phyloP scores from a whole-genome alignment of 92 coral and sea anemone species.

The Ricordea florida region DNA sequence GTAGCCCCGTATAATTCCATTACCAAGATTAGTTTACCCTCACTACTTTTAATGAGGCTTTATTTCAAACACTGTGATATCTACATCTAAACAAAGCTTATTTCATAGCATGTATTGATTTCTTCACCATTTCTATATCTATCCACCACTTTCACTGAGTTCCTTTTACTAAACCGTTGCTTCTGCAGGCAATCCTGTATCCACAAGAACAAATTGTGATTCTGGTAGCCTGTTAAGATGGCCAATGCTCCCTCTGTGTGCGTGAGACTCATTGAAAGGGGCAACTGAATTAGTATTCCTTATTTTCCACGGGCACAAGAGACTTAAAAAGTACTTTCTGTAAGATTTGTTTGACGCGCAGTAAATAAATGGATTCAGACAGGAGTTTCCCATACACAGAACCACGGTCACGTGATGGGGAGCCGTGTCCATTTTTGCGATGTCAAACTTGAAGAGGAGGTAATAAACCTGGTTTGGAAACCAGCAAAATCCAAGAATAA shows the following conservation, averaged over 20 bases:
- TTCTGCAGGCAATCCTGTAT: too few relatives aligned
- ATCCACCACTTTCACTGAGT: too few relatives aligned
- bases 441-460: conserved; percentile 78
- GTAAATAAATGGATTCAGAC: conserved; percentile 79
- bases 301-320: not conserved
- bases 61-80: too few relatives aligned
- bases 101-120: too few relatives aligned
- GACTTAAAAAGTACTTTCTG: conserved; percentile 24
- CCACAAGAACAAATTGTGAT: too few relatives aligned
- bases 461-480: conserved; percentile 82
- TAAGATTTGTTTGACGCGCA: conserved; percentile 61
- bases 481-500: conserved; percentile 70
- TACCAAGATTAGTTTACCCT: too few relatives aligned
- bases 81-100: too few relatives aligned
- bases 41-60: too few relatives aligned
- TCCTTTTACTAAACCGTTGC: too few relatives aligned
- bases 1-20: too few relatives aligned
- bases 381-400: conserved; percentile 78
- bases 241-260: not conserved
- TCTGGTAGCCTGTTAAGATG: too few relatives aligned
- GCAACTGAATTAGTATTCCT: not conserved
- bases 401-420: conserved; percentile 72
- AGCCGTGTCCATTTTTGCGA: conserved; percentile 60
- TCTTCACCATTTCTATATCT: too few relatives aligned
- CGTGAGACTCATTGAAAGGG: not conserved